Evolutionary conservation across 2,797 vertebrate genomes (phyloP).

Genomic region (Apogon talboti): DNA sequence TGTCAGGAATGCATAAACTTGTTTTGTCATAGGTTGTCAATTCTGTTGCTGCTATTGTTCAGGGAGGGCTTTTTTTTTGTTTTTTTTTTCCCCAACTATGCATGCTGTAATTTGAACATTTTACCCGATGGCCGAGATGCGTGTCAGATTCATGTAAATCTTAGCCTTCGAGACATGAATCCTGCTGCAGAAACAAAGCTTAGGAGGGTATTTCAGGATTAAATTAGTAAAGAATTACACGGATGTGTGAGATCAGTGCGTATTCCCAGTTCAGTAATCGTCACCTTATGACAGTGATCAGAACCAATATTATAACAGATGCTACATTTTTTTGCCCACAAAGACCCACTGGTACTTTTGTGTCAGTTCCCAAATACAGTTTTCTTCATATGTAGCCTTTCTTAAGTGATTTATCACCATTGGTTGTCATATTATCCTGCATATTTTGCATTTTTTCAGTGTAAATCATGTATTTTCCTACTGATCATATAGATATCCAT

Average conservation of each 20-base stretch:
- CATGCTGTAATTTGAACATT: not conserved
- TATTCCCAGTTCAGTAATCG: slow-evolving; percentile 27
- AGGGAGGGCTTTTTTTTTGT: not conserved
- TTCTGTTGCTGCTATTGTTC: too few relatives aligned
- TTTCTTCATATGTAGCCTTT: too few relatives aligned
- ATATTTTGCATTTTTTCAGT: too few relatives aligned
- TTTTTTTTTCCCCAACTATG: not conserved
- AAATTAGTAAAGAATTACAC: not conserved
- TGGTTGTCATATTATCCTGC: too few relatives aligned
- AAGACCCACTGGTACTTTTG: too few relatives aligned
- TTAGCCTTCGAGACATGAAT: not conserved
- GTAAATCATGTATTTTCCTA: too few relatives aligned
- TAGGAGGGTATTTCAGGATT: not conserved
- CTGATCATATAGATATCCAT: too few relatives aligned
- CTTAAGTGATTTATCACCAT: too few relatives aligned
- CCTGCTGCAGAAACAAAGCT: not conserved
- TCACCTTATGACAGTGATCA: slow-evolving; percentile 43
- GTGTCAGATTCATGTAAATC: not conserved
- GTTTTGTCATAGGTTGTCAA: not conserved
- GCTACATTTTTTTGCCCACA: slow-evolving; percentile 30
- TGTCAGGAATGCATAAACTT: not conserved
- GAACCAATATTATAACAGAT: slow-evolving; percentile 31
- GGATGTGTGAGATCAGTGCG: not conserved
- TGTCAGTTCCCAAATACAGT: too few relatives aligned
- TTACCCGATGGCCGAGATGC: not conserved